Base-by-base conservation (phyloP, 2,888 invertebrate species). In the Dolichopus griseipennis region DNA sequence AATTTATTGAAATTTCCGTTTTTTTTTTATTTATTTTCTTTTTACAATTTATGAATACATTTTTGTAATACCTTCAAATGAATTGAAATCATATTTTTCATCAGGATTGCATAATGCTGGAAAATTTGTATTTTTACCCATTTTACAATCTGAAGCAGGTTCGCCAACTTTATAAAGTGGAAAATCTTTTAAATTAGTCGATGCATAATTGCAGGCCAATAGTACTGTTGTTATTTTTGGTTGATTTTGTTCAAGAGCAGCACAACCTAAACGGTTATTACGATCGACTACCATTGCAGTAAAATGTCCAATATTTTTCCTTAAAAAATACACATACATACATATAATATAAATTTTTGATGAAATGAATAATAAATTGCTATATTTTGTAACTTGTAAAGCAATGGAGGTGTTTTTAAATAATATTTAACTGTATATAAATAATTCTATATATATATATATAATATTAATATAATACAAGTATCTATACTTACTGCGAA, bases 161-260 rank as follows among this genome's bases (percentile, higher is more conserved):
- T 15, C 15, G 8, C 72, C 72, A 18, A 18, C 64, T 34, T 61
- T 37, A 64, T 73, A 73, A 12, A 72, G 65, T 12, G 69, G 70
- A 8, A 20, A 0, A 20, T 22, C 41, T 0, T 65, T 20, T 7
- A 72, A 68, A 66, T 72, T 73, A 3, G 68, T 70, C 12, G 64
- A 65, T 61, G 71, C 68, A 69, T 73, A 73, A 61, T 73, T 72
- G 34, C 73, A 73, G 6, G 70, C 69, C 1, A 64, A 69, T 5
- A 70, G 34, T 61, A 67, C 69, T 18, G 41, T 61, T 37, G 22
- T 61, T 6, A 37, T 64, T 1, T 52, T 33, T 9, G 10, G 34
- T 15, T 37, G 20, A 12, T 69, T 64, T 2, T 65, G 41, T n/a
- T 66, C 64, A 9, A 70, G 27, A 18, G 64, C n/a, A 20, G 67